Evolutionary conservation across 2,888 invertebrate genomes (phyloP).

Genomic region (Netelia inedita): DNA sequence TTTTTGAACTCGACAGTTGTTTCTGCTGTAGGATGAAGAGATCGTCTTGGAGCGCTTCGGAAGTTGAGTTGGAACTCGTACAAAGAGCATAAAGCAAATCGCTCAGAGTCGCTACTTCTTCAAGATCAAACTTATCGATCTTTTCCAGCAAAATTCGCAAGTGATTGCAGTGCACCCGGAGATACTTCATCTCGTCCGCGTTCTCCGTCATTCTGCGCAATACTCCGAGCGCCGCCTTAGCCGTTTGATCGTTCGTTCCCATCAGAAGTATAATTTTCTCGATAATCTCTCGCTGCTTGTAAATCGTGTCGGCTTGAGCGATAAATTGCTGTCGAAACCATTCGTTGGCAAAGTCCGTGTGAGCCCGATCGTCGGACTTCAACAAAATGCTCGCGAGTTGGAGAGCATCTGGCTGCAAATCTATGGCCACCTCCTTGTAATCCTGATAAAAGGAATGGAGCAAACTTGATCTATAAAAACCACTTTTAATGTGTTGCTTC

Average conservation of each 20-base stretch:
- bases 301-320: constrained; percentile 75
- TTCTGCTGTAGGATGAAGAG: constrained; percentile 94
- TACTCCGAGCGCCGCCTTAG: constrained; percentile 79
- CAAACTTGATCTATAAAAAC: constrained; percentile 87
- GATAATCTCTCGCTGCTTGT: constrained; percentile 81
- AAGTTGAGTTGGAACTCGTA: constrained; percentile 84
- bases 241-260: constrained; percentile 80
- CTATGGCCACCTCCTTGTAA: constrained; percentile 78
- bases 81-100: constrained; percentile 91
- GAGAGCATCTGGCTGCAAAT: constrained; percentile 78
- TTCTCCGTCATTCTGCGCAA: constrained; percentile 78
- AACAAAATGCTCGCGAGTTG: constrained; percentile 78
- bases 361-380: constrained; percentile 78
- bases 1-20: constrained; percentile 90
- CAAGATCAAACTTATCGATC: constrained; percentile 90
- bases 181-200: constrained; percentile 76
- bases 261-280: constrained; percentile 80
- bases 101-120: constrained; percentile 92
- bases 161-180: constrained; percentile 88
- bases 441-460: constrained; percentile 85
- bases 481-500: constrained; percentile 88
- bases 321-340: constrained; percentile 81
- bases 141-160: constrained; percentile 91
- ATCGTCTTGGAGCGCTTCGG: constrained; percentile 90
- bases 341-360: constrained; percentile 79